Evolutionary conservation across 2,113 vertebrate species (phyloP), one percentile per base, ranked within the genome.

Genomic region (Microcebus griseorufus): DNA sequence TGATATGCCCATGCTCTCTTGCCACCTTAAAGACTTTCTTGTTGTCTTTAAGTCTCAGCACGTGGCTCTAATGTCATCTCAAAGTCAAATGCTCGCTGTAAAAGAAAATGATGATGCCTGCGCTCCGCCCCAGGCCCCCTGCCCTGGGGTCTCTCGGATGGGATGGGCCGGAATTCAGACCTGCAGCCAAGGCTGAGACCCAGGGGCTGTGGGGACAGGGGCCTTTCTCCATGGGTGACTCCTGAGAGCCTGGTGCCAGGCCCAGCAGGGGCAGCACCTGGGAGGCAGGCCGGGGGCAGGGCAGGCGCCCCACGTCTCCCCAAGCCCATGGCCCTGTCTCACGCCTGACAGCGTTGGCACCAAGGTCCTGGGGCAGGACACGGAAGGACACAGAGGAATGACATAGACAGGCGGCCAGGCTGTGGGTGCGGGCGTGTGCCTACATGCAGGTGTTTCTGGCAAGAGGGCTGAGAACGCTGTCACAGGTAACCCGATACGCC

Each of bases 391-490:
- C 5, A 25, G 70, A 25, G 58, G 5, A 25, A 23, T 20, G 6
- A 45, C 32, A 10, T 1, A 5, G 48, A 55, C 0, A 20, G 6
- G n/a, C 3, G 51, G 20, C 51, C 51, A 14, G 34, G 20, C 53
- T 13, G 70, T 5, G 32, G 23, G 22, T 53, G 27, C 12, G 3
- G 0, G 22, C 7, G 23, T 29, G 29, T 3, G 4, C 37, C 58
- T 12, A 9, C 64, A 16, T 14, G 1, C 18, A 5, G 65, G 1
- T 6, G 9, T 27, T 14, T 62, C 17, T 3, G 72, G 23, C 11
- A 53, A 14, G 25, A 22, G 34, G 2, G 23, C 20, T 4, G 16
- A 17, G 34, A 27, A 8, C 7, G 0, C 2, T 0, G 1, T 13
- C 7, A 8, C 3, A 11, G 5, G 22, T 42, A 5, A 3, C 2